Percentiles rank a stretch among this genome's conserved stretches.
Evolutionary conservation across 2,888 invertebrate genomes (phyloP).

Genomic region (Thereva unica): DNA sequence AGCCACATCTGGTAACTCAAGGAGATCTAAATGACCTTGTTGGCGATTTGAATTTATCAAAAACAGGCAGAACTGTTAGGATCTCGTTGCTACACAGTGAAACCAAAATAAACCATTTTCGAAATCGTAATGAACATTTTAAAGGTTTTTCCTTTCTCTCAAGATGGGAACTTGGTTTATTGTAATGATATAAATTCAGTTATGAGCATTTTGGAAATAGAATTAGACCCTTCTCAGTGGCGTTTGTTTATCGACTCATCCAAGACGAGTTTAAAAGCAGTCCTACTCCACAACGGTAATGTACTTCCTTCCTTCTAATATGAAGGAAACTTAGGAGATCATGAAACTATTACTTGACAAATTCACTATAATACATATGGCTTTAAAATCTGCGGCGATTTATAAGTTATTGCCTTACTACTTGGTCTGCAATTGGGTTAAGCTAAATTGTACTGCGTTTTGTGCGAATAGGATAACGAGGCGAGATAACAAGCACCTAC

Average conservation of each 20-base stretch:
- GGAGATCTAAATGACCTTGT: neutral
- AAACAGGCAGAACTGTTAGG: conserved; percentile 20
- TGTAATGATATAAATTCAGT: conserved; percentile 3
- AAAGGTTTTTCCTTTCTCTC: conserved; percentile 6
- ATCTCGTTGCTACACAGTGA: conserved; percentile 19
- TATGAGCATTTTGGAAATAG: conserved; percentile 4
- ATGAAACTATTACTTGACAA: too few relatives aligned
- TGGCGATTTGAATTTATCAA: conserved; percentile 21
- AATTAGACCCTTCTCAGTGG: conserved; percentile 1
- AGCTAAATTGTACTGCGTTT: too few relatives aligned
- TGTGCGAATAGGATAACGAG: too few relatives aligned
- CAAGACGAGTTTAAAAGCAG: neutral
- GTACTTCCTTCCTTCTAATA: too few relatives aligned
- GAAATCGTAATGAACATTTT: conserved; percentile 4
- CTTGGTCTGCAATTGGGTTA: too few relatives aligned
- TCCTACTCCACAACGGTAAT: too few relatives aligned
- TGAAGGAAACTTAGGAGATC: too few relatives aligned
- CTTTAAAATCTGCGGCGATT: too few relatives aligned
- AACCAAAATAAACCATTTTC: neutral
- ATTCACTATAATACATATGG: too few relatives aligned
- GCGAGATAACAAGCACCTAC: too few relatives aligned
- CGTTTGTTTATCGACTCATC: conserved; percentile 1
- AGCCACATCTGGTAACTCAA: conserved; percentile 13
- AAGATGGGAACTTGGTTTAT: conserved; percentile 1
- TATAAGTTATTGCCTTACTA: too few relatives aligned